Evolutionary conservation across 2,797 vertebrate species (phyloP), one percentile per base, ranked within the genome.

Genomic region (Cyclopterus lumpus): DNA sequence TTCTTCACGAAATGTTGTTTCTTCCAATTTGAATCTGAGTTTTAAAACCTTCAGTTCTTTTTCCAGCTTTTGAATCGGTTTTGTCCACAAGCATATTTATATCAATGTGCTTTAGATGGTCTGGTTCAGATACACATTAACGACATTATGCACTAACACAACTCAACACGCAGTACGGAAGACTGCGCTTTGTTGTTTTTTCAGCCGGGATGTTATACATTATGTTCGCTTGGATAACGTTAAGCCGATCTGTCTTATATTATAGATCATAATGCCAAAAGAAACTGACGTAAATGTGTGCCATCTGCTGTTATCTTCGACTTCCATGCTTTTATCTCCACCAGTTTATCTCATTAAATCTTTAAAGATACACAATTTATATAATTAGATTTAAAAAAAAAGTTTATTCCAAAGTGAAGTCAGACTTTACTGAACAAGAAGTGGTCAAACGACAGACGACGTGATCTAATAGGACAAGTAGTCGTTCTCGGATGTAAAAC

Each of bases 221-320:
- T 61, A 64, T 48, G 58, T 59, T 64, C 67, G 49, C 18, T 28
- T 36, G 71, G 5, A 10, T 28, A 49, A n/a, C 51, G 54, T 83
- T 64, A 57, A 42, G 32, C 49, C 22, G 6, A 1, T 67, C 77
- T 79, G 77, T 70, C 71, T 86, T 28, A 8, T 22, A 81, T 85
- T 80, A 78, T 42, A 55, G 49, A 81, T 68, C 55, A 73, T 42
- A 65, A 77, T 65, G 53, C 3, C 32, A n/a, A n/a, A 67, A 71
- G 62, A 58, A 67, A 42, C 32, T 5, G 61, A 73, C 49, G 46
- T 55, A 54, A 67, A 80, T 30, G 3, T 53, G 26, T 57, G 1
- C 60, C 59, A 26, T 79, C 32, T 67, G 73, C 51, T 85, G 80
- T 67, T 7, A 77, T 69, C 62, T 73, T 57, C 32, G 55, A 2